These are phyloP conservation scores for Todus mexicanus DNA, from an alignment of 2,797 vertebrate species.

Conservation along the genomic window DNA sequence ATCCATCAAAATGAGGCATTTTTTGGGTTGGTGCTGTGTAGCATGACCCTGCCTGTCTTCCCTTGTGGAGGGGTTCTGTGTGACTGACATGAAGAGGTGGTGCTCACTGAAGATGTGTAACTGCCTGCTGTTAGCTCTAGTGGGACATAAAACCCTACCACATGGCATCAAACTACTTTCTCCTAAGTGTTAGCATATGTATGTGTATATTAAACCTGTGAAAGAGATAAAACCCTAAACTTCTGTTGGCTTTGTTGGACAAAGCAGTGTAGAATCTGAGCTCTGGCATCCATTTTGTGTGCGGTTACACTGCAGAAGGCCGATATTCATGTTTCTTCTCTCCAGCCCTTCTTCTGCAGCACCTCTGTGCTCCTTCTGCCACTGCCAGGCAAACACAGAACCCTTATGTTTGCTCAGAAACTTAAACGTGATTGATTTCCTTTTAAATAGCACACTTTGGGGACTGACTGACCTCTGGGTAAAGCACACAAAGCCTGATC, in stretches of 20 bases:
- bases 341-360: background rate
- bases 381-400: background rate
- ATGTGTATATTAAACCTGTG: background rate
- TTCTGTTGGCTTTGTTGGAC: background rate
- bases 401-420: background rate
- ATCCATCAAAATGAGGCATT: background rate
- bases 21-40: background rate
- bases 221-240: background rate
- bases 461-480: constrained; percentile 24
- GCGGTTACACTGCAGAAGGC: background rate
- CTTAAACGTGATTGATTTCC: background rate
- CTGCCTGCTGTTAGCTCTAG: background rate
- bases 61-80: background rate
- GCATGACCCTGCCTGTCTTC: background rate
- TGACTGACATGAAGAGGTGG: background rate
- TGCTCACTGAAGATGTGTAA: background rate
- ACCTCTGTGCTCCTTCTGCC: background rate
- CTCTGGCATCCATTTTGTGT: background rate
- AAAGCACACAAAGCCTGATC: background rate
- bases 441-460: background rate
- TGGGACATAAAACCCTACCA: background rate
- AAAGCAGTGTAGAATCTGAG: background rate
- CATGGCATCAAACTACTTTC: background rate
- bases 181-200: background rate
- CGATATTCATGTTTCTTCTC: background rate